These are phyloP conservation scores for Phanerotoma sp. DNA, from an alignment of 2,888 invertebrate species.

Conservation along the genomic window DNA sequence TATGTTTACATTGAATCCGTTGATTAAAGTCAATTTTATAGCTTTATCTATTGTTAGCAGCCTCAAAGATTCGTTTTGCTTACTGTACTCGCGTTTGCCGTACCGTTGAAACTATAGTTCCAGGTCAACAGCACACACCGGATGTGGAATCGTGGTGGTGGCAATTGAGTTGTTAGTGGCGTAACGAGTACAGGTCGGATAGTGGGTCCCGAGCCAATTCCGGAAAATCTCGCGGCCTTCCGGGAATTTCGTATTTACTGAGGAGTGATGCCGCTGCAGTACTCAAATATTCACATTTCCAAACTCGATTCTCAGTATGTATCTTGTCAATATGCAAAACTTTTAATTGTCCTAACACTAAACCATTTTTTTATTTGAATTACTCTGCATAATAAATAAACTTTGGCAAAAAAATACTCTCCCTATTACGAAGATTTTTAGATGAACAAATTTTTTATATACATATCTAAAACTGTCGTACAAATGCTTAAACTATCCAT, in stretches of 20 bases:
- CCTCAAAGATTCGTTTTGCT: background rate
- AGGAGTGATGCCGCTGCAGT: background rate
- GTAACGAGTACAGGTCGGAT: constrained; percentile 5
- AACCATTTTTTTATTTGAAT: no score
- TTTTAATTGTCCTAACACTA: background rate
- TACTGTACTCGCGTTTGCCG: background rate
- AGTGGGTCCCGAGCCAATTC: background rate
- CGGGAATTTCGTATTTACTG: constrained; percentile 1
- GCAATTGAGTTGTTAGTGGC: constrained; percentile 14
- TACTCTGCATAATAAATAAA: no score
- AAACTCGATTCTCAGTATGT: no score
- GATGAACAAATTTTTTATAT: no score
- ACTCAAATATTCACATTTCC: background rate
- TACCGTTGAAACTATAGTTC: background rate
- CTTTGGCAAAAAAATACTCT: no score
- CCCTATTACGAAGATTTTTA: no score
- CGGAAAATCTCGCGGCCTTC: background rate
- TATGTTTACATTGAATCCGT: background rate
- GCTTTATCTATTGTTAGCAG: background rate
- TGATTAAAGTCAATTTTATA: background rate
- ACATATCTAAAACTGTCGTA: no score
- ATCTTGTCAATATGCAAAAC: background rate
- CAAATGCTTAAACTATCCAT: no score
- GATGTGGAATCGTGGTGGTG: constrained; percentile 7
- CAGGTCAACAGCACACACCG: background rate